Evolutionary conservation across 1,140 invertebrate genomes (phyloP), one percentile per base, ranked within the genome.

Genomic region (Lethrus apterus): DNA sequence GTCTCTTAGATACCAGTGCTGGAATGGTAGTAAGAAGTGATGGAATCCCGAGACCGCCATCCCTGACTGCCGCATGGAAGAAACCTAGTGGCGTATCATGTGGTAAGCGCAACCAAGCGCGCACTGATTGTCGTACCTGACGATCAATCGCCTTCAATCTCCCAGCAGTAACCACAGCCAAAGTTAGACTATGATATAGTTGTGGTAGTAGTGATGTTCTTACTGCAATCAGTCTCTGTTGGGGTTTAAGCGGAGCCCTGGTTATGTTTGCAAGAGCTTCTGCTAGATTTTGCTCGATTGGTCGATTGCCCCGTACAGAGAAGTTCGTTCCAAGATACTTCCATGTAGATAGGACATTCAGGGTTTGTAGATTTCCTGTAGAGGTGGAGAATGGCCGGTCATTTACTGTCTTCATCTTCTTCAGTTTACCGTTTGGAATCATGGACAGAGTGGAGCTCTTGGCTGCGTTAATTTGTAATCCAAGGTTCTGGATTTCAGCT

Each of bases 21-120:
- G 54, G 54, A 8, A 56, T 42, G 4, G n/a, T n/a, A 40, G 29
- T 20, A 13, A 34, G 32, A 7, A 59, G 18, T 0, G 54, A 52
- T 0, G 56, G 56, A 2, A 66, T 47, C 0, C 51, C 51, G n/a
- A n/a, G n/a, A n/a, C n/a, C n/a, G n/a, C n/a, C n/a, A n/a, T n/a
- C n/a, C n/a, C n/a, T n/a, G n/a, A n/a, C n/a, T 8, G 44, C 10
- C 0, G 63, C 58, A 38, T 70, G 63, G 35, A 70, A 60, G 18
- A 60, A 70, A 0, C 41, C 59, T 0, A 48, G 58, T 0, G 64
- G 56, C 0, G 52, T 44, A 42, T 70, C 68, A 4, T 57, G 41
- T 0, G 67, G 67, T 0, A 69, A 40, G 4, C 44, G 11, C 2
- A 66, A 24, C 63, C 62, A 66, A 14, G 47, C 43, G 32, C 64